Percentiles rank a stretch among this genome's conserved stretches.
phyloP scores from a whole-genome alignment of 2,797 vertebrate genomes.

The Acanthurus tractus region DNA sequence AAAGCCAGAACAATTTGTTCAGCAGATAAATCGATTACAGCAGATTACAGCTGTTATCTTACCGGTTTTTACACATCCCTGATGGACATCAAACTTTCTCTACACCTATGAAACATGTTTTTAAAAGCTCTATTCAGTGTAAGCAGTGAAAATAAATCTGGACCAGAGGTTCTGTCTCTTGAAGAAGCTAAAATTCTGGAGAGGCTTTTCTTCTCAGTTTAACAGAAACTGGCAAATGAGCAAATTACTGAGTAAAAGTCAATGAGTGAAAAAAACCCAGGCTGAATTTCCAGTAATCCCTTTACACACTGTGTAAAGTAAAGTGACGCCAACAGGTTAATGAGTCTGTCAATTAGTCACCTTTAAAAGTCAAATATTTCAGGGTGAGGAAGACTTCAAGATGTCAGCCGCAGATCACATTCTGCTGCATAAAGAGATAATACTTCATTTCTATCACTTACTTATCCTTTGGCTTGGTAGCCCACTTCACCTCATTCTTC shows the following conservation, averaged over 20 bases:
- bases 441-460: not conserved
- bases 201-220: no score
- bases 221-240: no score
- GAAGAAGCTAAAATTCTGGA: no score
- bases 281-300: not conserved
- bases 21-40: not conserved
- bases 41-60: no score
- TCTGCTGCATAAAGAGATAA: not conserved
- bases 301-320: not conserved
- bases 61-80: not conserved
- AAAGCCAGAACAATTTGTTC: not conserved
- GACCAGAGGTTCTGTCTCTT: no score
- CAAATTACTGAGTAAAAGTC: not conserved
- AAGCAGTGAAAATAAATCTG: no score
- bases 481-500: conserved; percentile 1
- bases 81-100: not conserved
- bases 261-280: not conserved
- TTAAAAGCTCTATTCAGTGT: not conserved
- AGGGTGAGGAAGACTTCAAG: not conserved
- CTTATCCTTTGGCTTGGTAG: not conserved
- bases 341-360: not conserved
- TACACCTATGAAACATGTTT: not conserved
- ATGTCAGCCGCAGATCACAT: not conserved
- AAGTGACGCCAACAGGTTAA: not conserved
- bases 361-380: not conserved